phyloP scores from a whole-genome alignment of 1,140 invertebrate species.

The Pinna nobilis region DNA sequence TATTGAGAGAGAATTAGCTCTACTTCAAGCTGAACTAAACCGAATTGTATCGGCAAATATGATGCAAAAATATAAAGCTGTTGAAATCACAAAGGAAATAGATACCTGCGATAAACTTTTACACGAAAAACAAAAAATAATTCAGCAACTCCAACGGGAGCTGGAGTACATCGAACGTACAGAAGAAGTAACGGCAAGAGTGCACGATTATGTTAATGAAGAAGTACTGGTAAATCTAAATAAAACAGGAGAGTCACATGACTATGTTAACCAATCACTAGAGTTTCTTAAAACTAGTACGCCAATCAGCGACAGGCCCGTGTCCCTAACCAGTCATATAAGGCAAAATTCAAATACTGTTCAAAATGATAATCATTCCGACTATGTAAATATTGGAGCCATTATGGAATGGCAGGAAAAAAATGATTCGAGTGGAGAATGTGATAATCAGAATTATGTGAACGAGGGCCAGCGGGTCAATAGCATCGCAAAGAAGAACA shows the following conservation, averaged over 20 bases:
- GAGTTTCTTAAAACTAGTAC: slow-evolving; percentile 26
- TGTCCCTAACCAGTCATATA: slow-evolving; percentile 3
- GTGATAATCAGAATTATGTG: neutral
- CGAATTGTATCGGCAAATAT: slow-evolving; percentile 71
- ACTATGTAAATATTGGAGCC: slow-evolving; percentile 40
- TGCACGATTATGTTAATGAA: too few species aligned
- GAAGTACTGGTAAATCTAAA: neutral
- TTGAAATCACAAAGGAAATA: slow-evolving; percentile 80
- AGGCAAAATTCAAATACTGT: neutral
- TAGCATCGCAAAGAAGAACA: slow-evolving; percentile 6
- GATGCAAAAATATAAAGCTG: slow-evolving; percentile 80
- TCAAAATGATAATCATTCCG: slow-evolving; percentile 4
- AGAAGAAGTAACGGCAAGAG: slow-evolving; percentile 7
- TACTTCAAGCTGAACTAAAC: slow-evolving; percentile 63
- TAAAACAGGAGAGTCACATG: neutral
- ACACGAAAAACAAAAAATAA: slow-evolving; percentile 78
- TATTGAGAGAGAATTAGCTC: slow-evolving; percentile 79
- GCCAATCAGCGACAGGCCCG: neutral
- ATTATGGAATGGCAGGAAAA: slow-evolving; percentile 23
- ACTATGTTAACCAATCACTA: neutral
- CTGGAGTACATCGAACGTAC: slow-evolving; percentile 79
- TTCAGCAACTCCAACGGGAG: slow-evolving; percentile 81
- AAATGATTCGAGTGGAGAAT: neutral
- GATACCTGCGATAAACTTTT: slow-evolving; percentile 80
- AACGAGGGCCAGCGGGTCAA: neutral